Evolutionary conservation across 2,888 invertebrate genomes (phyloP).

Genomic region (Argyra leucocephala): DNA sequence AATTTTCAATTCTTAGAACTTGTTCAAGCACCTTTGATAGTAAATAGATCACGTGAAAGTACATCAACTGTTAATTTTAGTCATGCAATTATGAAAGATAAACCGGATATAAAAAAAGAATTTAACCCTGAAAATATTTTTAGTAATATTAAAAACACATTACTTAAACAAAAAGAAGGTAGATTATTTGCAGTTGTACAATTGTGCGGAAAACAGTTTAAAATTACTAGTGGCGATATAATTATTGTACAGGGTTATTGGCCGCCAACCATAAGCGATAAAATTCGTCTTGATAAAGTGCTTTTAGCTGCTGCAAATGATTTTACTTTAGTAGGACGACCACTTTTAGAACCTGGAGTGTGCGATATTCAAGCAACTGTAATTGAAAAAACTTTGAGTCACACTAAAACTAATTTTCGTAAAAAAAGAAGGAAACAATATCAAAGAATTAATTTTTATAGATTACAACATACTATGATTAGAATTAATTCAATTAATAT

Average conservation of each 20-base stretch:
- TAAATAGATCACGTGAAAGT: too few species aligned
- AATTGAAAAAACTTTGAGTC: slow-evolving; percentile 72
- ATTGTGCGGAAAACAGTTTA: slow-evolving; percentile 72
- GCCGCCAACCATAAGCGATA: slow-evolving; percentile 72
- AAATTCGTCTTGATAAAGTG: slow-evolving; percentile 73
- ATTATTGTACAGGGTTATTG: slow-evolving; percentile 73
- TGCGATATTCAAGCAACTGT: slow-evolving; percentile 70
- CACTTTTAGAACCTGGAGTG: slow-evolving; percentile 62
- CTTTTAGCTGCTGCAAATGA: slow-evolving; percentile 67
- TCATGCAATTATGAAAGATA: too few species aligned
- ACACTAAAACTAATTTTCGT: slow-evolving; percentile 67
- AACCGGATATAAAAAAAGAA: too few species aligned
- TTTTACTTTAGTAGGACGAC: slow-evolving; percentile 73
- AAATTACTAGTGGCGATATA: slow-evolving; percentile 76
- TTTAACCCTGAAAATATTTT: slow-evolving; percentile 25
- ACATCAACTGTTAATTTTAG: too few species aligned
- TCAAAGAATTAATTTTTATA: slow-evolving; percentile 61
- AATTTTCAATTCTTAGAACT: too few species aligned
- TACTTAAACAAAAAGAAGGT: slow-evolving; percentile 31
- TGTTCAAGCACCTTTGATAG: too few species aligned
- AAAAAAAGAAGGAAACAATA: slow-evolving; percentile 70
- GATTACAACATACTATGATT: slow-evolving; percentile 61
- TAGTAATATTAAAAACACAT: slow-evolving; percentile 32
- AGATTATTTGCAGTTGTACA: slow-evolving; percentile 69
- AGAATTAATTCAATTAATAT: slow-evolving; percentile 66